Evolutionary conservation across 92 coral and sea anemone genomes (phyloP).

Genomic region (Micromussa lordhowensis): DNA sequence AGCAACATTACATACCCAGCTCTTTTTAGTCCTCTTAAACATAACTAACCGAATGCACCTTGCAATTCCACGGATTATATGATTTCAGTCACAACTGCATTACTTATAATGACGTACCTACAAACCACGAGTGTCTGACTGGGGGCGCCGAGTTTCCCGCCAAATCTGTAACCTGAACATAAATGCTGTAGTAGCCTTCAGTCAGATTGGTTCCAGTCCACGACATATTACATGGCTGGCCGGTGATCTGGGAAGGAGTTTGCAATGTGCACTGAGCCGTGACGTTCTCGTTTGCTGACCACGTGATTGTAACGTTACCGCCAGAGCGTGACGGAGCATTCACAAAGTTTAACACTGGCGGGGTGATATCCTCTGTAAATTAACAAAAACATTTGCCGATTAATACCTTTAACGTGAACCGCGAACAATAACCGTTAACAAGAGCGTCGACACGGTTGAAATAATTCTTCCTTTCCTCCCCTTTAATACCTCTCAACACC

Average conservation of each 20-base stretch:
- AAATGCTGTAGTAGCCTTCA: conserved; percentile 73
- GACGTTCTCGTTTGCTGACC: conserved; percentile 79
- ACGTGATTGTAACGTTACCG: conserved; percentile 61
- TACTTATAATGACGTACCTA: conserved; percentile 70
- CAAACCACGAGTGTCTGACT: conserved; percentile 79
- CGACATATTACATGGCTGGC: conserved; percentile 62
- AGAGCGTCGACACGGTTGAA: no score
- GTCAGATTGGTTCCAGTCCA: conserved; percentile 70
- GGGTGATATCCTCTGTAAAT: conserved; percentile 72
- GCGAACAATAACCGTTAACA: no score
- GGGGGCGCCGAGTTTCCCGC: conserved; percentile 85
- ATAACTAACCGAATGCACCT: neutral
- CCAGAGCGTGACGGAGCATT: conserved; percentile 69
- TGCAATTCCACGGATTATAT: no score
- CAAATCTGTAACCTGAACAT: conserved; percentile 74
- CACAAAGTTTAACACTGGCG: conserved; percentile 71
- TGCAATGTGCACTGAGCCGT: conserved; percentile 78
- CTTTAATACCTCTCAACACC: no score
- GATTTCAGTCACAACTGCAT: neutral
- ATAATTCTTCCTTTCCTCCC: no score
- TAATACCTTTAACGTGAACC: no score
- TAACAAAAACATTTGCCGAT: neutral
- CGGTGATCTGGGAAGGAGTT: conserved; percentile 70
- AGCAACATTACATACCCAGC: neutral
- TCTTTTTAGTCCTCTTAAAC: neutral